A percentile compares a stretch with the other conserved stretches of the same genome.
These are phyloP conservation scores for Amiota minor DNA, from an alignment of 2,888 invertebrate genomes.

Conservation along the genomic window DNA sequence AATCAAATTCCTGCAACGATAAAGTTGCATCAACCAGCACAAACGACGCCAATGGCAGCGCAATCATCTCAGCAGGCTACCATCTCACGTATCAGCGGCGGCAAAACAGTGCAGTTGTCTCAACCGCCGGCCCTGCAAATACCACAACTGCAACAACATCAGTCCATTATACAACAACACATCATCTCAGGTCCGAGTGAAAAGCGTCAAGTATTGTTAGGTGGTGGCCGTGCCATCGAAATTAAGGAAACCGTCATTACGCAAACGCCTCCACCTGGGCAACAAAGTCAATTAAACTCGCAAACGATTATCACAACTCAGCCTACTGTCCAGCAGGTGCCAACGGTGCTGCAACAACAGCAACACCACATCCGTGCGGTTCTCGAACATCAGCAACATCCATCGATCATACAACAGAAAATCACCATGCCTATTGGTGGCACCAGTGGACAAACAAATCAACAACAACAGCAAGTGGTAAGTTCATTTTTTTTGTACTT, in stretches of 20 bases:
- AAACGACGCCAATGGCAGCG: slow-evolving; percentile 44
- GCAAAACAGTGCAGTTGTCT: slow-evolving; percentile 52
- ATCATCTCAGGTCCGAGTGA: slow-evolving; percentile 68
- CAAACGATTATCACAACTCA: slow-evolving; percentile 70
- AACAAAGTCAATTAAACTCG: slow-evolving; percentile 65
- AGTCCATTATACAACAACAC: slow-evolving; percentile 71
- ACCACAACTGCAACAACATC: slow-evolving; percentile 76
- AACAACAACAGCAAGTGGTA: slow-evolving; percentile 29
- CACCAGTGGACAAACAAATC: background rate
- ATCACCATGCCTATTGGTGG: slow-evolving; percentile 51
- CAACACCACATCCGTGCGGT: slow-evolving; percentile 67
- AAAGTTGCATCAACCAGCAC: slow-evolving; percentile 74
- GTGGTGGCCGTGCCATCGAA: slow-evolving; percentile 59
- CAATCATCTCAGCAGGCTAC: slow-evolving; percentile 50
- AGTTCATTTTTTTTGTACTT: background rate
- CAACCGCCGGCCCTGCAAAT: slow-evolving; percentile 73
- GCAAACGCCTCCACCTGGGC: slow-evolving; percentile 61
- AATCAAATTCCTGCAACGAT: slow-evolving; percentile 73
- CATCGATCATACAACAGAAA: slow-evolving; percentile 68
- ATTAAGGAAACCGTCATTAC: slow-evolving; percentile 70
- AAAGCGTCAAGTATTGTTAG: slow-evolving; percentile 66
- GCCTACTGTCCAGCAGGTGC: slow-evolving; percentile 38
- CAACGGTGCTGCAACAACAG: slow-evolving; percentile 52
- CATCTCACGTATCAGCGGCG: slow-evolving; percentile 50
- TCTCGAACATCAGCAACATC: slow-evolving; percentile 61